Evolutionary conservation across 2,888 invertebrate genomes (phyloP), one percentile per base, ranked within the genome.

Genomic region (Acrocyrtus sp.): DNA sequence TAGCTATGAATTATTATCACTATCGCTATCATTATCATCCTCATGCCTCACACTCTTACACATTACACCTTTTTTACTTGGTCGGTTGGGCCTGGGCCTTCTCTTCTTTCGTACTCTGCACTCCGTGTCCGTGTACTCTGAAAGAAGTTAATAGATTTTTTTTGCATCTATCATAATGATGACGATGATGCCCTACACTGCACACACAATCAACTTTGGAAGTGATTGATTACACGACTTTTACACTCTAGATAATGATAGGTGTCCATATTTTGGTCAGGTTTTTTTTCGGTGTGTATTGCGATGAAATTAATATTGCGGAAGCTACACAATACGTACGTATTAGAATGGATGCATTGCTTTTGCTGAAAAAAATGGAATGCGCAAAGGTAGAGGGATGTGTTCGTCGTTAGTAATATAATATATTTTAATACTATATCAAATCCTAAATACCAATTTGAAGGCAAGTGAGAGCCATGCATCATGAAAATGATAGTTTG

Each of bases 271-370:
- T 27, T 63, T 58, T 29, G 72, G 51, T 72, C 72, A 72, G 19
- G 65, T 63, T 58, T 62, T 48, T n/a, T 58, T 65, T 72, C 53
- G 56, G 51, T 26, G 48, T 26, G 21, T 51, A 21, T 51, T 70
- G 57, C 45, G 60, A 58, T 72, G 72, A 72, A 72, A 72, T 72
- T 65, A 72, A 72, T 72, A 72, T 72, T 54, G 72, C 72, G 72
- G 72, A 72, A 72, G 65, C 72, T 53, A 56, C 53, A 47, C 27
- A 60, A 65, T 22, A 8, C 39, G 3, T 27, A 48, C 22, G 48
- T 12, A 4, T 21, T 22, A 48, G 8, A 12, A 21, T 21, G 4
- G 22, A 15, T 17, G 6, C 47, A 21, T 21, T 48, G 19, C 3
- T 12, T 17, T 22, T 12, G 41, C 41, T 43, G 34, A 22, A 39